Base-by-base conservation (phyloP, 2,113 vertebrate genomes). In the Pterophyllum scalare region DNA sequence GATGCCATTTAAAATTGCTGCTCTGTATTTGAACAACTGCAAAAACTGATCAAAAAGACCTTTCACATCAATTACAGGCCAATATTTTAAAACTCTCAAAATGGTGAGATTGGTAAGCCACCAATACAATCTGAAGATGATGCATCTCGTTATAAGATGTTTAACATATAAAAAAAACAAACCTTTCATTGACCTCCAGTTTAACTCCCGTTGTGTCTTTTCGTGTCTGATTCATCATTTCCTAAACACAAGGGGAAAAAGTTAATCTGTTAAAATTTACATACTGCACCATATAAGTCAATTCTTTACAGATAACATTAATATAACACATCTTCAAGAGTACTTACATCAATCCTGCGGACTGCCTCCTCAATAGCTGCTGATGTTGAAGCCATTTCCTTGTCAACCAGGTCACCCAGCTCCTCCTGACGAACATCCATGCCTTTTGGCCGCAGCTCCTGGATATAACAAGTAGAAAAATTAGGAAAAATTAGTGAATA, bases 101-200 rank as follows among this genome's bases (percentile, higher is more conserved):
- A 46, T 14, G 43, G 43, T 15, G 43, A 14, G 43, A 46, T 14
- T 46, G 13, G 3, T 15, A 46, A 46, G 14, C 5, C 43, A 15
- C 43, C 43, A 40, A 67, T 1, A 49, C 6, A 40, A 46, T 49
- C 64, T 67, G 15, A 12, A 46, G 15, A 67, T 20, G 49, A 20
- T 54, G 8, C 46, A 28, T 28, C 22, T 26, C 46, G 7, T 49
- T 49, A 67, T 46, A 49, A 67, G 64, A 67, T 15, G n/a, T 15
- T 64, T 22, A 49, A 49, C 14, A 15, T 17, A 52, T 6, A 3
- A 64, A 64, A 22, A 58, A 1, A 61, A 94, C 96, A 92, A 85
- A 99, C 98, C 98, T 97, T 92, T 99, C 98, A 0, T 98, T 99
- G 90, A 99, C 98, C 88, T 99, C 98, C 56, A 99, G 95, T 91